Conservation (phyloP, 2,888 invertebrate species). For the Agrotis segetum region DNA sequence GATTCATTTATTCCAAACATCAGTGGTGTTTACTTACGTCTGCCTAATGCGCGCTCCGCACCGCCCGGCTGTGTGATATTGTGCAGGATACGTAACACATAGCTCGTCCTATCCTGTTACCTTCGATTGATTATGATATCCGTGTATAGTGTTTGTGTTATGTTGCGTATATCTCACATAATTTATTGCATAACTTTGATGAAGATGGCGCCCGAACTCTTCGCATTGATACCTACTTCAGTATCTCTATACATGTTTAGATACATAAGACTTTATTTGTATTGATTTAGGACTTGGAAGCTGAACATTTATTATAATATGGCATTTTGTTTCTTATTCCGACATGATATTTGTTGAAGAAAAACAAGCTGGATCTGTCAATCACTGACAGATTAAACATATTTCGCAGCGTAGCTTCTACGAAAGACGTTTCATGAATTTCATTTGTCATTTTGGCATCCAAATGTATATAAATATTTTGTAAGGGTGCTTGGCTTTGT, state of each 20-base stretch:
- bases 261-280: slow-evolving; percentile 36
- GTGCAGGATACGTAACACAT: slow-evolving; percentile 54
- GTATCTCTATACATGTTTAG: slow-evolving; percentile 23
- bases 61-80: slow-evolving; percentile 40
- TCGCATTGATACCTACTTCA: slow-evolving; percentile 42
- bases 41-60: slow-evolving; percentile 35
- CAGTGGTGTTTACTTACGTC: slow-evolving; percentile 71
- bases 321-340: slow-evolving; percentile 21
- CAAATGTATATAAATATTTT: slow-evolving; percentile 44
- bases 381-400: slow-evolving; percentile 64
- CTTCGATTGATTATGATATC: slow-evolving; percentile 70
- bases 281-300: slow-evolving; percentile 36
- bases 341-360: slow-evolving; percentile 38
- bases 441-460: slow-evolving; percentile 73
- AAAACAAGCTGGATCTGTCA: slow-evolving; percentile 51
- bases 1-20: slow-evolving; percentile 69
- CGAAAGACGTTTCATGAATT: slow-evolving; percentile 67
- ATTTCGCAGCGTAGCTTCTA: slow-evolving; percentile 58
- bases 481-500: slow-evolving; percentile 22
- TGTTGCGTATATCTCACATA: slow-evolving; percentile 50
- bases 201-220: slow-evolving; percentile 47
- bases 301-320: slow-evolving; percentile 27
- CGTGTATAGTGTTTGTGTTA: slow-evolving; percentile 66
- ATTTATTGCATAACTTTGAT: slow-evolving; percentile 59
- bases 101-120: slow-evolving; percentile 58